Base-by-base conservation (phyloP, 1,140 invertebrate species). In the Vanessa tameamea region DNA sequence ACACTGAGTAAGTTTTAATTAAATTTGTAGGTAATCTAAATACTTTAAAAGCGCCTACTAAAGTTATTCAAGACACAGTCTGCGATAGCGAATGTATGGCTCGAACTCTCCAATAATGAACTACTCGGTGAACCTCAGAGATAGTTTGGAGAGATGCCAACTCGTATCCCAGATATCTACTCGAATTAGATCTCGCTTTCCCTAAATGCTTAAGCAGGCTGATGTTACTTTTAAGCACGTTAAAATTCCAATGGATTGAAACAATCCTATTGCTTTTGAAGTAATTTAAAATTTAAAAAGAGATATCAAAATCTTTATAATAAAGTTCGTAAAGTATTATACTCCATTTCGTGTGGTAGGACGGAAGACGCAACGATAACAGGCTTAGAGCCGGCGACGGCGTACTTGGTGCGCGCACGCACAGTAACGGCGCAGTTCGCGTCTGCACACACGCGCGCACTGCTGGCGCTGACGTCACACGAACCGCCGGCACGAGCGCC, bases 381-480 rank as follows among this genome's bases (percentile, higher is more conserved):
- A 3, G 93, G 94, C 0, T 90, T 98, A 15, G 95, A 95, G 75
- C 97, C 97, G 1, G 95, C 97, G 0, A 96, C 96, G 1, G 94
- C 94, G 4, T 98, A 98, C 78, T 94, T 96, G 61, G 95, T 98
- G 69, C 93, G 97, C 43, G 95, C 91, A 4, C 82, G 87, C 9
- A 92, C 91, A 0, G 80, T 92, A 16, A 91, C 89, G 7, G 85
- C 88, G 3, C 91, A 91, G 72, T 92, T 91, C 57, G 85, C 89
- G n/a, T 92, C 91, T 3, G 75, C 85, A 13, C 89, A 91, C 51
- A 92, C 90, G 0, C 76, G 90, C 23, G 90, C 90, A 9, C 66
- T 92, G 5, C 78, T 92, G 0, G 90, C 90, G 1, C 69, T 92
- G 16, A 92, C 90, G 0, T 75, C 87, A 14, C 90, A 92, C 63